Evolutionary conservation across 1,140 invertebrate genomes (phyloP), one percentile per base, ranked within the genome.

Genomic region (Aphelinus atriplicis): DNA sequence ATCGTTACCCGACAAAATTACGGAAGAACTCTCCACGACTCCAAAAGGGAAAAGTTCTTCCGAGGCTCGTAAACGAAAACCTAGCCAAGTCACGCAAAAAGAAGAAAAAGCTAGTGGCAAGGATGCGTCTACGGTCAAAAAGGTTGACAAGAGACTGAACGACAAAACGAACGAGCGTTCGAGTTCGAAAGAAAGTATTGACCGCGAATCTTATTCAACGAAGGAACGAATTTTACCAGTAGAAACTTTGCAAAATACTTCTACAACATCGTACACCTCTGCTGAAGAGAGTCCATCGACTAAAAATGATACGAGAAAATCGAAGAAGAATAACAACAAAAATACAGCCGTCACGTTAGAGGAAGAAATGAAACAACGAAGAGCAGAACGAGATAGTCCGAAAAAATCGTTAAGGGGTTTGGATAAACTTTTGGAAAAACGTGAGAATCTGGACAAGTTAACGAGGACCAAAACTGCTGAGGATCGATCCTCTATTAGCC

Each of bases 81-180:
- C 89, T 82, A 88, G 77, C 86, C 89, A 90, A 84, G 81, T 79
- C 66, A 63, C 66, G 48, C 79, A 83, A 67, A 88, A 88, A 77
- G 85, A 88, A 77, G 84, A 89, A 81, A 91, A 91, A 88, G 87
- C 89, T 85, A 80, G 84, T 85, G 80, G 85, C 85, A 89, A 92
- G 85, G 82, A 86, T 85, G 90, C 89, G 78, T 85, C 89, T 93
- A 77, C 90, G 92, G 79, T 92, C 90, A 90, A 91, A 91, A 91
- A 93, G 91, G 83, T 89, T 90, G 90, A 93, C 87, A 91, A 92
- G 89, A 91, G 90, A 87, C 46, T 91, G 81, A 90, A 83, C 53
- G 85, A 89, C 1, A 84, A 77, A 81, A 53, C 60, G 43, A 76
- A 53, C 60, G 77, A 78, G 69, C 68, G 46, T 75, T 77, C 66